A percentile compares a stretch with the other conserved stretches of the same genome.
Conservation (phyloP, 2,888 invertebrate species). For the Meliscaeva auricollis region DNA sequence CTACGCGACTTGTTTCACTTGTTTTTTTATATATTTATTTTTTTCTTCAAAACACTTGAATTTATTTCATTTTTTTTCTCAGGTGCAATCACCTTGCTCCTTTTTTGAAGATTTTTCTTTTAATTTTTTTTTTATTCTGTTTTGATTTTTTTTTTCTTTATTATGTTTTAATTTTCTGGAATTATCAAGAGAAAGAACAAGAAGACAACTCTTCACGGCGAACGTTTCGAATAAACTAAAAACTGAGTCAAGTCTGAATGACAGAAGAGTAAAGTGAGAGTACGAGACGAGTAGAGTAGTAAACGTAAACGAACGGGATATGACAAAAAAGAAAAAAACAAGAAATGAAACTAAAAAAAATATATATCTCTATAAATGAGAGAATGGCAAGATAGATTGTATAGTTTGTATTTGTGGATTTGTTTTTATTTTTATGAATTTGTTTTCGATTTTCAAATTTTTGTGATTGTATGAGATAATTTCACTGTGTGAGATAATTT, state of each 20-base stretch:
- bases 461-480: too few species aligned
- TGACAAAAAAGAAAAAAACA: constrained; percentile 1
- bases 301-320: constrained; percentile 32
- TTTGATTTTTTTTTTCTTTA: constrained; percentile 59
- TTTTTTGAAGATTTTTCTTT: constrained; percentile 58
- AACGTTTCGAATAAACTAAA: constrained; percentile 64
- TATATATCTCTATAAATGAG: not conserved
- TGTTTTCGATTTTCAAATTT: not conserved
- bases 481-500: not conserved
- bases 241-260: not conserved
- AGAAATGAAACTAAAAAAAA: not conserved
- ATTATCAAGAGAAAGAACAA: constrained; percentile 38
- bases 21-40: constrained; percentile 31
- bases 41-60: constrained; percentile 57
- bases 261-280: not conserved
- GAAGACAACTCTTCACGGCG: constrained; percentile 45
- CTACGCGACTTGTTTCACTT: constrained; percentile 52
- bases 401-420: too few species aligned
- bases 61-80: constrained; percentile 26
- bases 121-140: constrained; percentile 59
- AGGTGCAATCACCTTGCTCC: constrained; percentile 72
- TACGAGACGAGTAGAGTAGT: not conserved
- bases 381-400: not conserved
- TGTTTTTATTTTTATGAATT: not conserved
- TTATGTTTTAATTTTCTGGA: constrained; percentile 49